Evolutionary conservation across 2,113 vertebrate species (phyloP).

Genomic region (Ifrita kowaldi): DNA sequence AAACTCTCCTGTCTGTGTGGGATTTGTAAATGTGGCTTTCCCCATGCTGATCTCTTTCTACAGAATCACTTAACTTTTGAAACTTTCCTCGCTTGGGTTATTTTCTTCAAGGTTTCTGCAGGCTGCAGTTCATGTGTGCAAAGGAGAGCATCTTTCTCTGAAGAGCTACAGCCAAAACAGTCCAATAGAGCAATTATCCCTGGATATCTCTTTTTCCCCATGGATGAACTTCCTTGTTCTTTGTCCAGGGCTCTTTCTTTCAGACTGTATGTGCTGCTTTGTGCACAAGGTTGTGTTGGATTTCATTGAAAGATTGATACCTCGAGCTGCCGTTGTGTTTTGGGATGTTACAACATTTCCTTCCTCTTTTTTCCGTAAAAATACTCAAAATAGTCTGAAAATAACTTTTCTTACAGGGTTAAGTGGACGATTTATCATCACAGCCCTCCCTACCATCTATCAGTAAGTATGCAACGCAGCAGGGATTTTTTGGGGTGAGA

Average conservation of each 20-base stretch:
- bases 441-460: slow-evolving; percentile 95
- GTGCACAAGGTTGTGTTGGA: not conserved
- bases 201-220: not conserved
- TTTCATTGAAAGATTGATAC: not conserved
- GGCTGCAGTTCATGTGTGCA: not conserved
- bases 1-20: not conserved
- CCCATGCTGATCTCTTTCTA: not conserved
- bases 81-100: not conserved
- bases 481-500: not conserved
- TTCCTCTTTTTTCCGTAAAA: not conserved
- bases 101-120: not conserved
- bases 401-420: slow-evolving; percentile 76
- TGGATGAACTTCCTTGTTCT: accelerated
- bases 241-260: not conserved
- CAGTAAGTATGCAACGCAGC: slow-evolving; percentile 81
- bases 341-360: not conserved
- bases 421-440: slow-evolving; percentile 93
- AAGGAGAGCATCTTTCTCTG: not conserved
- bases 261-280: not conserved
- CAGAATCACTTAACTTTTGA: not conserved
- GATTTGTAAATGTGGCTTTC: not conserved
- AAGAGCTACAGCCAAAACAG: not conserved
- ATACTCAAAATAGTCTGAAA: not conserved
- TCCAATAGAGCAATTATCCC: accelerated
- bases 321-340: not conserved